These are phyloP conservation scores for Drosophila tristis DNA, from an alignment of 1,140 invertebrate species.

Conservation along the genomic window DNA sequence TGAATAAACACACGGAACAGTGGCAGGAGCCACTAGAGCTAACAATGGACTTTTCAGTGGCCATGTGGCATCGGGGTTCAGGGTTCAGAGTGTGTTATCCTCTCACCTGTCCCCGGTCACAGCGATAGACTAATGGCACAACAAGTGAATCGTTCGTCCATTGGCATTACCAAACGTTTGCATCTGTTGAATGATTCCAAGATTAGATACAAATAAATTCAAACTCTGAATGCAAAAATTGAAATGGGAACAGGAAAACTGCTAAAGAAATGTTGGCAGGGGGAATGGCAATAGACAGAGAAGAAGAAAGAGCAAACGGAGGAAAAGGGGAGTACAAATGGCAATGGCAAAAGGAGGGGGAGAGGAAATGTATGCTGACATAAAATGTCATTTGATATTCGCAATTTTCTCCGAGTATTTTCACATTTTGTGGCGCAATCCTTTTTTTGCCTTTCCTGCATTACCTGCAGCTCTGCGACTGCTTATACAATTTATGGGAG, in stretches of 20 bases:
- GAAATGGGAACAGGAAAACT: too few relatives aligned
- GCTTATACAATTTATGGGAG: constrained; percentile 50
- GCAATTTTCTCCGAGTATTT: too few relatives aligned
- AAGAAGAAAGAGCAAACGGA: too few relatives aligned
- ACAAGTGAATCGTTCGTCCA: constrained; percentile 31
- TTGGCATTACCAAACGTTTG: constrained; percentile 19
- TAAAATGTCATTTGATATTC: too few relatives aligned
- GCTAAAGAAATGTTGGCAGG: too few relatives aligned
- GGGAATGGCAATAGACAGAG: too few relatives aligned
- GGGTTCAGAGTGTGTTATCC: constrained; percentile 9
- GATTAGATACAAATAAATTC: constrained; percentile 30
- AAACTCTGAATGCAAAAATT: too few relatives aligned
- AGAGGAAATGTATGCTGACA: too few relatives aligned
- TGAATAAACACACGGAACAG: constrained; percentile 25
- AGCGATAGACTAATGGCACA: too few relatives aligned
- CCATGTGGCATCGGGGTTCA: neutral
- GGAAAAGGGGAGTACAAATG: too few relatives aligned
- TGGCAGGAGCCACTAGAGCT: constrained; percentile 26
- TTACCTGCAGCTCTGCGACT: constrained; percentile 26
- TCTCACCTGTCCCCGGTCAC: constrained; percentile 21
- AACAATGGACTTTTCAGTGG: constrained; percentile 26
- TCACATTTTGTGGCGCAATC: too few relatives aligned
- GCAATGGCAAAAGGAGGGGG: too few relatives aligned
- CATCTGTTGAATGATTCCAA: constrained; percentile 6
- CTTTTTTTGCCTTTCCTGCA: constrained; percentile 1